Base-by-base conservation (phyloP, 2,113 vertebrate species). In the Malurus cyaneus region DNA sequence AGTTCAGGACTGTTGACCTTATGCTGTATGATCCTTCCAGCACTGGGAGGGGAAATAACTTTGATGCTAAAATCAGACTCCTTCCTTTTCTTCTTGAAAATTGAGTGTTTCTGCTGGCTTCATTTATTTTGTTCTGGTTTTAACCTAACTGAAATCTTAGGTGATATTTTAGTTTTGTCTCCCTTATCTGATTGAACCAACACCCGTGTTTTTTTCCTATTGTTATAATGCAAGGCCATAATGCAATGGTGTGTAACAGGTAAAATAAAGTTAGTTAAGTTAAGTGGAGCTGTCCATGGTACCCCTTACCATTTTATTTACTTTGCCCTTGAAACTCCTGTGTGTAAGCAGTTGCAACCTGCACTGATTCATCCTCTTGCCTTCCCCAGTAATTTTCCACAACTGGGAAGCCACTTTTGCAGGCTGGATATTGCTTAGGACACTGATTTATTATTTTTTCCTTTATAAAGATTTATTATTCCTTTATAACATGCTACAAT, bases 381-480 rank as follows among this genome's bases (percentile, higher is more conserved):
- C 34, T 82, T 13, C 79, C 57, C 65, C 18, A 62, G 25, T 89
- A 89, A 89, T 94, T 95, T 66, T 70, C 25, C 53, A 18, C 8
- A 88, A 91, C 41, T 77, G 61, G 72, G 57, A 94, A 97, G 52
- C 21, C 31, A n/a, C 47, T 92, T 95, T 80, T 71, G 15, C 79
- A 46, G 29, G 6, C 69, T 89, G 52, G 69, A 70, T 85, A 36
- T 91, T 94, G 29, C 11, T 21, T 46, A 85, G 77, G 53, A 78
- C 84, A 71, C 25, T 39, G 39, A 39, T 39, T 39, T 39, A 39
- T 39, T 39, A 49, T 49, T 49, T 49, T 47, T 49, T 49, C 39
- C 39, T 39, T 39, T 39, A 39, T 39, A 39, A 39, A 39, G 39
- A 57, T 95, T 71, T 93, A 39, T 60, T 80, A 39, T 60, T 80